Conservation (phyloP, 2,797 vertebrate genomes). For the Spondyliosoma cantharus region DNA sequence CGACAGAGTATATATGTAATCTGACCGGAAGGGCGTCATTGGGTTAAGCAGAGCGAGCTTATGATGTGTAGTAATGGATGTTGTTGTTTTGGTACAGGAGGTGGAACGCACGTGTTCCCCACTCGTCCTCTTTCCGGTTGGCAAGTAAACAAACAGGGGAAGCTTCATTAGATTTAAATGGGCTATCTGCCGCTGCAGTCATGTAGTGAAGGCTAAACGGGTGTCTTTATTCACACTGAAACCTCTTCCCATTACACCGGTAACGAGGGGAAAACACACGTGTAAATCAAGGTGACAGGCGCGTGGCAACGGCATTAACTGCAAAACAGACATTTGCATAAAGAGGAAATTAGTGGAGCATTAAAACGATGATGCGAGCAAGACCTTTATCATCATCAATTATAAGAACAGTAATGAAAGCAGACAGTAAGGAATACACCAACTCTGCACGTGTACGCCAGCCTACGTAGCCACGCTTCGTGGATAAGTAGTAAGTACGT, state of each 20-base stretch:
- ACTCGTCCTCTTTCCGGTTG: background rate
- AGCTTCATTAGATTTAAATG: constrained; percentile 20
- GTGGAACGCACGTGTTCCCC: background rate
- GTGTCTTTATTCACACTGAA: background rate
- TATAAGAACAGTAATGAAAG: background rate
- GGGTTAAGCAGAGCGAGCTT: background rate
- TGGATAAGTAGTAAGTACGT: background rate
- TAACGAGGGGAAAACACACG: background rate
- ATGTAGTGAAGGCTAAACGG: background rate
- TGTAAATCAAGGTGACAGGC: background rate
- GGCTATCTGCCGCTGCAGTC: background rate
- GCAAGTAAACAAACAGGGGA: constrained; percentile 40
- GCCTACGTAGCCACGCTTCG: background rate
- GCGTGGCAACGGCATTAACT: background rate
- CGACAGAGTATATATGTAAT: constrained; percentile 21
- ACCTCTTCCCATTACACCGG: constrained; percentile 5
- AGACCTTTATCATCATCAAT: background rate
- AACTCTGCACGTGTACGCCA: no score
- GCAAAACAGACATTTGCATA: background rate
- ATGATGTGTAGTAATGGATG: constrained; percentile 27
- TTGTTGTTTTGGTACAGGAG: constrained; percentile 41
- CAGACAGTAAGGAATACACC: background rate
- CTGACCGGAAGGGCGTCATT: constrained; percentile 28
- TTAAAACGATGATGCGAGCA: background rate
- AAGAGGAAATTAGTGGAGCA: background rate